Evolutionary conservation across 37 sponge, comb jelly and placozoan species (phyloP), one percentile per base, ranked within the genome.

Genomic region (Aplysina aerophoba): DNA sequence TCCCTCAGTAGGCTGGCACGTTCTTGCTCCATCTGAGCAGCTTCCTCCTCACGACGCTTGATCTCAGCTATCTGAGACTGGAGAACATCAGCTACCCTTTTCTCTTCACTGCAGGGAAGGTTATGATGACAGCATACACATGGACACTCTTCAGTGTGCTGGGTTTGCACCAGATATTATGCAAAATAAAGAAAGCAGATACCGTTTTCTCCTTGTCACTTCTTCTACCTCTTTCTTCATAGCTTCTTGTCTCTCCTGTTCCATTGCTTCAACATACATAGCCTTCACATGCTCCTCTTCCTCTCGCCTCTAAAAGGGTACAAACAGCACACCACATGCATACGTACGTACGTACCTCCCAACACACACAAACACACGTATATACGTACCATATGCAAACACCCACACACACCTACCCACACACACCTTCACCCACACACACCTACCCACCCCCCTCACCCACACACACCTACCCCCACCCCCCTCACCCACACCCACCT

Each of bases 21-120:
- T 27, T 94, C 59, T 21, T 80, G 80, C 37, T 96, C 92, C 85
- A 93, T 34, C 64, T 61, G 36, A 5, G 87, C 88, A 31, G 94
- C 92, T 85, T 96, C 96, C 41, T 86, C 90, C 44, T 96, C 94
- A 27, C 88, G 88, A 15, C 16, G 54, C 50, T 65, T 96, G 33
- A 96, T 81, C 69, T 93, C 96, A 38, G 55, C 78, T 87, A 96
- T 86, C 80, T 96, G 96, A 35, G 21, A 33, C 69, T 88, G 56
- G 0, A 95, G 84, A 15, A 68, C 64, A 38, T 74, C 84, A 17
- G 73, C 85, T 19, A 81, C 56, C 13, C 86, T 56, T 83, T 69
- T 87, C 65, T 82, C 91, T 65, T 87, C 83, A 31, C 93, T 93
- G 56, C n/a, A 80, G 19, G 40, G 61, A 22, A 25, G 21, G 64